Evolutionary conservation across 2,113 vertebrate species (phyloP), one percentile per base, ranked within the genome.

Genomic region (Nyctibius bracteatus): DNA sequence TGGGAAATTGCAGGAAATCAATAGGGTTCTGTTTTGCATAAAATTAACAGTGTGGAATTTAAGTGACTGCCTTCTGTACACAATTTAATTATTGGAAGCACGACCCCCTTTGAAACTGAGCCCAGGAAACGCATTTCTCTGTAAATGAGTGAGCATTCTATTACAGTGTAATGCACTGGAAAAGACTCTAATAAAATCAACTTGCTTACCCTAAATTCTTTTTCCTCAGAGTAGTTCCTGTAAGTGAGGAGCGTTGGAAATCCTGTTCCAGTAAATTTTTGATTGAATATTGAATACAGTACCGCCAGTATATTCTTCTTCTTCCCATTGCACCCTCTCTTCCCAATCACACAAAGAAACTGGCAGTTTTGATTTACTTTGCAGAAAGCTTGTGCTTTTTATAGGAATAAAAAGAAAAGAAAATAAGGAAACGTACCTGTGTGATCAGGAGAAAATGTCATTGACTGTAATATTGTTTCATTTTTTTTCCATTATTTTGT

Each of bases 181-280:
- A 66, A 55, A 74, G 19, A 22, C 73, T 79, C 83, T 84, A 78
- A 70, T 70, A 80, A 97, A 94, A 94, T 88, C 78, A 81, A 37
- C 46, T 83, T 33, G 30, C 74, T 96, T 61, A 63, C 41, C 44
- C 67, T 49, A 61, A 83, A 57, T 79, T 78, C 79, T 41, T 87
- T 82, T 92, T 88, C 74, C 74, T 92, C 86, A 62, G 52, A 81
- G 81, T 17, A 46, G 70, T 92, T 90, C 94, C 81, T 96, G 61
- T 91, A 95, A 96, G 41, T 20, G 47, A 91, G 31, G 54, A 92
- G 51, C 35, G 17, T 30, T 92, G 31, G 43, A 90, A 94, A 94
- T 87, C 43, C 24, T 93, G 41, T 94, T 91, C 90, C 88, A 86
- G 75, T 93, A 96, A 94, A 90, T 55, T 95, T 88, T 30, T 73